Percentiles rank a stretch among this genome's conserved stretches.
Conservation (phyloP, 2,888 invertebrate species). For the Parochlus steinenii region DNA sequence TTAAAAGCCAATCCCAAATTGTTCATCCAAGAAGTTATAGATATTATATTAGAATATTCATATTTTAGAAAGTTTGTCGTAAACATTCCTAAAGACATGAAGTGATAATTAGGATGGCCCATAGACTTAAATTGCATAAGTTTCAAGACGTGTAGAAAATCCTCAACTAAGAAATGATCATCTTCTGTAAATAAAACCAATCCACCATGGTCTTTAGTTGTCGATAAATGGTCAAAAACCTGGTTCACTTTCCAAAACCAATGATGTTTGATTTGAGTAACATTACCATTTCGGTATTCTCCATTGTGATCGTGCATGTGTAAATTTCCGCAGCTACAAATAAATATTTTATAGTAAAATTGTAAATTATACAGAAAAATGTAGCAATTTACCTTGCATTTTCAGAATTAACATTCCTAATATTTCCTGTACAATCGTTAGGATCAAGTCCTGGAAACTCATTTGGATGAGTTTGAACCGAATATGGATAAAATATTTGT, state of each 20-base stretch:
- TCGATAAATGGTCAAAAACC: constrained; percentile 69
- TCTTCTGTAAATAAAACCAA: constrained; percentile 79
- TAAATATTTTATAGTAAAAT: too few species aligned
- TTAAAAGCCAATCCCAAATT: constrained; percentile 49
- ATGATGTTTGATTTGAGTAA: constrained; percentile 90
- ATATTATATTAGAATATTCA: constrained; percentile 23
- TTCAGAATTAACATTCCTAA: constrained; percentile 58
- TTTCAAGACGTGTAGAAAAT: constrained; percentile 68
- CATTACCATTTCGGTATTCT: constrained; percentile 82
- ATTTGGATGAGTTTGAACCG: constrained; percentile 74
- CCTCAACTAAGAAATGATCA: constrained; percentile 85
- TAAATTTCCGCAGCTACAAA: too few species aligned
- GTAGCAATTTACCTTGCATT: too few species aligned
- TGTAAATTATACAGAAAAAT: too few species aligned
- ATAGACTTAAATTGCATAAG: constrained; percentile 53
- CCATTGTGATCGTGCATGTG: too few species aligned
- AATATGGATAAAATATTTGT: constrained; percentile 80
- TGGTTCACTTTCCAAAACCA: constrained; percentile 96
- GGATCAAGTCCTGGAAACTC: constrained; percentile 80
- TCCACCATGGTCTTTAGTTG: constrained; percentile 55
- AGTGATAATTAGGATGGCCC: constrained; percentile 65
- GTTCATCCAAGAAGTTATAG: constrained; percentile 13
- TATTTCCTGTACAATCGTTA: constrained; percentile 70
- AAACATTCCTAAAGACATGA: constrained; percentile 77
- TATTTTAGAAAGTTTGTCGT: constrained; percentile 58